phyloP scores from a whole-genome alignment of 2,113 vertebrate genomes.

The Corydoras maculifer region DNA sequence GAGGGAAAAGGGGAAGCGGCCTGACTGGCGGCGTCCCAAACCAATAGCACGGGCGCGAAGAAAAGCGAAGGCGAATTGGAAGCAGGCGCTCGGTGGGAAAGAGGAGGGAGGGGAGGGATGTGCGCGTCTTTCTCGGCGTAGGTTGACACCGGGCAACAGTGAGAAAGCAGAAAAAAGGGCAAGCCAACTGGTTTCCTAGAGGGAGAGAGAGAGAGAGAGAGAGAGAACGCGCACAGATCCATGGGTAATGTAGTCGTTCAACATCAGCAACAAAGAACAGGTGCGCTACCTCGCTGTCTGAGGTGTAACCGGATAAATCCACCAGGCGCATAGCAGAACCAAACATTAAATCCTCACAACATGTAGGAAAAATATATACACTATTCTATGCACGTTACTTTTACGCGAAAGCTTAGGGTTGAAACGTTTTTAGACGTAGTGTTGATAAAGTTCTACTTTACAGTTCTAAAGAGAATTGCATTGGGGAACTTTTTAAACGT shows the following conservation, averaged over 20 bases:
- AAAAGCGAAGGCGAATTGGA: slow-evolving; percentile 63
- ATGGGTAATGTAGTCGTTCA: slow-evolving; percentile 70
- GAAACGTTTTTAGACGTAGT: not conserved
- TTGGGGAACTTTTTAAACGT: no score
- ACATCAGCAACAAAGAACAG: slow-evolving; percentile 53
- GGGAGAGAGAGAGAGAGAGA: slow-evolving; percentile 60
- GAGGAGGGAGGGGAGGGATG: slow-evolving; percentile 57
- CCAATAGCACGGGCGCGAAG: slow-evolving; percentile 64
- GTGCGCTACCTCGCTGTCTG: slow-evolving; percentile 49
- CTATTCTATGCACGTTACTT: not conserved
- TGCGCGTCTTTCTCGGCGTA: slow-evolving; percentile 64
- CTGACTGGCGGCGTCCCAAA: slow-evolving; percentile 66
- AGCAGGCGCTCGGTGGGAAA: slow-evolving; percentile 55
- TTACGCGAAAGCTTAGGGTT: not conserved
- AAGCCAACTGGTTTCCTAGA: slow-evolving; percentile 67
- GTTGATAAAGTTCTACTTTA: no score
- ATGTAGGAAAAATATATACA: no score
- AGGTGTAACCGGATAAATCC: no score
- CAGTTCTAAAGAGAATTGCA: no score
- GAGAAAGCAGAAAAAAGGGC: slow-evolving; percentile 62
- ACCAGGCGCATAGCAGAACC: no score
- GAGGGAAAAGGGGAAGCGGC: slow-evolving; percentile 60
- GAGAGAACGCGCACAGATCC: slow-evolving; percentile 54
- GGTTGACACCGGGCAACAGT: slow-evolving; percentile 70
- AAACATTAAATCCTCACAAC: no score